These are phyloP conservation scores for Chlamydotis undulata DNA, from an alignment of 2,113 vertebrate species.

Conservation along the genomic window DNA sequence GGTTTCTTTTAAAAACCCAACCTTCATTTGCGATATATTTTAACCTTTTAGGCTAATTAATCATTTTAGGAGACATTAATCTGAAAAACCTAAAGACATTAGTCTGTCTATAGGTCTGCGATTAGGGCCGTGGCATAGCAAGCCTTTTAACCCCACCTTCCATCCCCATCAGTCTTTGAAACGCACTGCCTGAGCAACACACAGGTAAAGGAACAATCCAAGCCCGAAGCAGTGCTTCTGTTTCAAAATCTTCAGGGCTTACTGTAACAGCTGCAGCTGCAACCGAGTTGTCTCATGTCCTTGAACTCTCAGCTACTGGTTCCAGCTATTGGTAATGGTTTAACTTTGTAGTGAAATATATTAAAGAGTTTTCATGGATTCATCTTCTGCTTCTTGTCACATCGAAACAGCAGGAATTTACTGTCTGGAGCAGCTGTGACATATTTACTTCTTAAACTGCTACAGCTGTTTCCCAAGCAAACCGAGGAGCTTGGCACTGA, in stretches of 20 bases:
- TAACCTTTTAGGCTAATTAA: background rate
- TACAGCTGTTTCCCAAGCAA: slow-evolving; percentile 58
- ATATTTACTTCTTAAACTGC: slow-evolving; percentile 50
- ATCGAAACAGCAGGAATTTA: slow-evolving; percentile 20
- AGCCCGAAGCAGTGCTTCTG: background rate
- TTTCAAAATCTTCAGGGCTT: background rate
- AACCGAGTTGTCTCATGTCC: background rate
- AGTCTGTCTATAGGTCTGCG: background rate
- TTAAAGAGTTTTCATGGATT: slow-evolving; percentile 12
- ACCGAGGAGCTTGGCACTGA: slow-evolving; percentile 36
- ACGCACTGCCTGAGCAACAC: background rate
- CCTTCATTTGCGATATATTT: background rate
- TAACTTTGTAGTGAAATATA: slow-evolving; percentile 3
- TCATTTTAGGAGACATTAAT: background rate
- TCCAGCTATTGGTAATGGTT: background rate
- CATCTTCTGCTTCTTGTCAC: slow-evolving; percentile 48
- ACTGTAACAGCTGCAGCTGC: background rate
- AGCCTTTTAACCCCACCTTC: background rate
- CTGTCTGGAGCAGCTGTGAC: slow-evolving; percentile 43
- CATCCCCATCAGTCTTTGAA: background rate
- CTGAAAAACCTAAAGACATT: background rate
- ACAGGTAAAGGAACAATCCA: background rate
- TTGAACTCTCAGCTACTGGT: background rate
- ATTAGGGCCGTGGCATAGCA: background rate
- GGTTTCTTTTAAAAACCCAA: background rate